Evolutionary conservation across 2,888 invertebrate species (phyloP).

Genomic region (Tupiocoris notatus): DNA sequence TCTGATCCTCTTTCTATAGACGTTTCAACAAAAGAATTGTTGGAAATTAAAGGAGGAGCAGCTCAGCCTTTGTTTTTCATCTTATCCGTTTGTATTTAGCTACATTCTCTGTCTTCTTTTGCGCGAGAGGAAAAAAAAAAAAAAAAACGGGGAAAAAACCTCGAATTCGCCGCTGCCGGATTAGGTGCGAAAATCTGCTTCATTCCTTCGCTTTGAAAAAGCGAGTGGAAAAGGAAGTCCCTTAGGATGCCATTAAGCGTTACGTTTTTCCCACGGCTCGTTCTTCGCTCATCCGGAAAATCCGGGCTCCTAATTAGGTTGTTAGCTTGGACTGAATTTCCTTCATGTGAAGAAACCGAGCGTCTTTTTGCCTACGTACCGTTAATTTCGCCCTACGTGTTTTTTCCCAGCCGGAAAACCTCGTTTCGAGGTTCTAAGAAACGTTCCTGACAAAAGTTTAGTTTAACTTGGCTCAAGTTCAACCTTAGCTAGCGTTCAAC

Average conservation of each 20-base stretch:
- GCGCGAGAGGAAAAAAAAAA: background rate
- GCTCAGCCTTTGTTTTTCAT: background rate
- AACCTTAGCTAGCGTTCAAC: too few relatives aligned
- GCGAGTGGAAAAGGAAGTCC: background rate
- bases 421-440: too few relatives aligned
- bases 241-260: background rate
- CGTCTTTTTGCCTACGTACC: background rate
- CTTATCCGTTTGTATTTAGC: background rate
- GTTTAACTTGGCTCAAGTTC: too few relatives aligned
- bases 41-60: background rate
- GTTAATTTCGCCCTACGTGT: too few relatives aligned
- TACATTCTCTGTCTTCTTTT: background rate
- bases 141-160: too few relatives aligned
- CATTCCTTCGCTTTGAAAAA: background rate
- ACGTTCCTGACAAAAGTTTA: too few relatives aligned
- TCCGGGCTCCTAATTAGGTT: background rate
- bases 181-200: background rate
- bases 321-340: background rate
- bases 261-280: background rate
- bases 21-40: background rate
- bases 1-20: constrained; percentile 9
- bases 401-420: too few relatives aligned
- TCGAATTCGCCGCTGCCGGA: background rate
- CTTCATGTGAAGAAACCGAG: background rate
- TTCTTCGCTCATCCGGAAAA: background rate